Evolutionary conservation across 2,888 invertebrate species (phyloP).

Genomic region (Acholoe squamosa): DNA sequence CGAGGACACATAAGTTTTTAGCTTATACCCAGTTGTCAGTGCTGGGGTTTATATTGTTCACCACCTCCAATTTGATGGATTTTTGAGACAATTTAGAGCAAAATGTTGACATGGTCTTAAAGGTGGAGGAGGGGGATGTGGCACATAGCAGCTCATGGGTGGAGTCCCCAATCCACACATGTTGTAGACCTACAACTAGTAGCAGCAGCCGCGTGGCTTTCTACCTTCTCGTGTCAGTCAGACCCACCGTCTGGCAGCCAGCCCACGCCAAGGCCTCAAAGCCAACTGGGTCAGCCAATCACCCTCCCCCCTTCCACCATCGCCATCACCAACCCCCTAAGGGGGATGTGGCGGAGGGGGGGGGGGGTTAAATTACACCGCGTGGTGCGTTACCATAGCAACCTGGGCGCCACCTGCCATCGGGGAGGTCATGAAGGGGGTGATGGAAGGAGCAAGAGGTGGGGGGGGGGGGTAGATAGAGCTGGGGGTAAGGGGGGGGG

Average conservation of each 20-base stretch:
- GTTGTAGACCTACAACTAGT: neutral
- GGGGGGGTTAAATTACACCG: conserved; percentile 51
- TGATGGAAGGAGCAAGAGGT: neutral
- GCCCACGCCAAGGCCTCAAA: neutral
- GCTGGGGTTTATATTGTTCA: too few relatives aligned
- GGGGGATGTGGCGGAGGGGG: neutral
- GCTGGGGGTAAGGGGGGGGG: neutral
- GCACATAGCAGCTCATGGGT: neutral
- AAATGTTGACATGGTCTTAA: too few relatives aligned
- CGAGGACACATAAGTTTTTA: too few relatives aligned
- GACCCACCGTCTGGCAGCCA: neutral
- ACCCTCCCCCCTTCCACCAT: neutral
- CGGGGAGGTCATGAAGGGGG: neutral
- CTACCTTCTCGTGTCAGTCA: neutral
- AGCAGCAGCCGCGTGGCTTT: too few relatives aligned
- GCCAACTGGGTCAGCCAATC: conserved; percentile 43
- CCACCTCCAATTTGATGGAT: too few relatives aligned
- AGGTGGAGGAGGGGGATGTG: neutral
- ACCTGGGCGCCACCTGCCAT: conserved; percentile 46
- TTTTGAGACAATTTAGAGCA: too few relatives aligned
- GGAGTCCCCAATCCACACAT: neutral
- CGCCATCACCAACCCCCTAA: too few relatives aligned
- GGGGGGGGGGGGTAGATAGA: neutral
- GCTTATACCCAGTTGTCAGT: too few relatives aligned
- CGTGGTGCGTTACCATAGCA: conserved; percentile 22